Evolutionary conservation across 64 coral and sea anemone genomes (phyloP).

Genomic region (Catalaphyllia jardinei): DNA sequence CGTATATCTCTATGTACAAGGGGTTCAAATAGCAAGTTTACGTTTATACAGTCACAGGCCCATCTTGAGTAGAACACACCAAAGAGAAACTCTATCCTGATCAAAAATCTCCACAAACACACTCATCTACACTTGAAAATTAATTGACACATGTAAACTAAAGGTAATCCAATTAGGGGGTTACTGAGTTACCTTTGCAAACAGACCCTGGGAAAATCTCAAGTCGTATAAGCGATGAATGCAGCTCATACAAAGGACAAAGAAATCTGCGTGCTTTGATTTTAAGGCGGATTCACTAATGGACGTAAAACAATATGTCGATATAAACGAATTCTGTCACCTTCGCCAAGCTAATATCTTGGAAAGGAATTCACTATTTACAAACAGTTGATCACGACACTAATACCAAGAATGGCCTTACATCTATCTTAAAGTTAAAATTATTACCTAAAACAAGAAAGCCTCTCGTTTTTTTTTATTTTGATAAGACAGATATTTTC

Average conservation of each 20-base stretch:
- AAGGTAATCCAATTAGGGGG: background rate
- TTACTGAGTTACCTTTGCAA: background rate
- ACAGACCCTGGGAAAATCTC: background rate
- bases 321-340: background rate
- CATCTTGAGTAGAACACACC: background rate
- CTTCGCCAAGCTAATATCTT: background rate
- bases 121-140: background rate
- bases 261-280: background rate
- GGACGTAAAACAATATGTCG: background rate
- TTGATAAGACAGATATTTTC: background rate
- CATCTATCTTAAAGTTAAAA: background rate
- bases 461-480: background rate
- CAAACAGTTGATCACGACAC: constrained; percentile 29
- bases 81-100: background rate
- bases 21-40: background rate
- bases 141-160: background rate
- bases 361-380: background rate
- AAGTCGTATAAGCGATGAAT: background rate
- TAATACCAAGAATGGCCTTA: background rate
- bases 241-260: background rate
- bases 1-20: background rate
- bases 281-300: background rate
- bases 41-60: background rate
- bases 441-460: too few relatives aligned
- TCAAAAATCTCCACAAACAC: background rate